Evolutionary conservation across 2,888 invertebrate species (phyloP).

Genomic region (Brachylomia viminalis): DNA sequence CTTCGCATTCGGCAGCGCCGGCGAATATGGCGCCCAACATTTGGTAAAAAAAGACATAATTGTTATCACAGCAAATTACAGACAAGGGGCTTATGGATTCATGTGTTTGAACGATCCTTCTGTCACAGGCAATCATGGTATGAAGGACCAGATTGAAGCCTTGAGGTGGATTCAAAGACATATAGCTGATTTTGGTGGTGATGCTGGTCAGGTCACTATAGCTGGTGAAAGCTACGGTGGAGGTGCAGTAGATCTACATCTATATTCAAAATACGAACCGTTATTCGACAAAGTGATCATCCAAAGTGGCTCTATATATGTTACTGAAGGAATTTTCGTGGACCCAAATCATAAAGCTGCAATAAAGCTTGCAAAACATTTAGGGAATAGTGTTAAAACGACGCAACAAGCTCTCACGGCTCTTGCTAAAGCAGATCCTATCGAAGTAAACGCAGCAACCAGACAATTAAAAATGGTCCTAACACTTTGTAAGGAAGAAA

Average conservation of each 20-base stretch:
- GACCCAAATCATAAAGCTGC: slow-evolving; percentile 72
- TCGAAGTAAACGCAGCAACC: slow-evolving; percentile 70
- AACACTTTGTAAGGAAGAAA: slow-evolving; percentile 73
- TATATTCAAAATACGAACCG: slow-evolving; percentile 73
- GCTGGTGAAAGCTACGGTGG: slow-evolving; percentile 83
- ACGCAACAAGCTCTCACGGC: slow-evolving; percentile 70
- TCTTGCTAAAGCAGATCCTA: slow-evolving; percentile 68
- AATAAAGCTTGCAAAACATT: slow-evolving; percentile 71
- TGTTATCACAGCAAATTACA: slow-evolving; percentile 77
- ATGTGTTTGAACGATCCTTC: slow-evolving; percentile 77
- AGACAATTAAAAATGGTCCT: slow-evolving; percentile 65
- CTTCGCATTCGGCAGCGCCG: slow-evolving; percentile 76
- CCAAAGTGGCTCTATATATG: slow-evolving; percentile 76
- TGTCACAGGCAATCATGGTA: slow-evolving; percentile 77
- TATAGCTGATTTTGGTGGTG: slow-evolving; percentile 80
- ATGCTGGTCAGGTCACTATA: slow-evolving; percentile 76
- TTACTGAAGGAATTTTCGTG: slow-evolving; percentile 70
- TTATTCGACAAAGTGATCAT: slow-evolving; percentile 77
- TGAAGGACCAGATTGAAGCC: slow-evolving; percentile 81
- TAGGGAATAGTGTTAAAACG: slow-evolving; percentile 68
- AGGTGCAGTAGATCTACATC: slow-evolving; percentile 77
- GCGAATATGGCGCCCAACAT: slow-evolving; percentile 76
- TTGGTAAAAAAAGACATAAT: slow-evolving; percentile 75
- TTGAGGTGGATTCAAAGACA: slow-evolving; percentile 79
- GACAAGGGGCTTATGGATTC: slow-evolving; percentile 82